phyloP scores from a whole-genome alignment of 2,113 vertebrate species.

The Sminthopsis crassicaudata region DNA sequence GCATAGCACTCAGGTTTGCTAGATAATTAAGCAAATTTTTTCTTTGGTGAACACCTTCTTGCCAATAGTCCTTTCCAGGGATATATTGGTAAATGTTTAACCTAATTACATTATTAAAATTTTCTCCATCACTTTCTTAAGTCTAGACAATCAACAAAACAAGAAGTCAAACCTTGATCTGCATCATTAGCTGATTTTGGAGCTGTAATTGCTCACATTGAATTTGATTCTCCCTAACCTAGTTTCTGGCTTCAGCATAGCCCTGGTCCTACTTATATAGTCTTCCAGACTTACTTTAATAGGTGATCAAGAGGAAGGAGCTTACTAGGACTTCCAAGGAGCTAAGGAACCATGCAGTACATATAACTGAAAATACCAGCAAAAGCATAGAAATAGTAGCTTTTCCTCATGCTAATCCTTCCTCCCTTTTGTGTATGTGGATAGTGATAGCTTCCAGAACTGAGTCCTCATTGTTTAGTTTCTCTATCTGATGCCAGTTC shows the following conservation, averaged over 20 bases:
- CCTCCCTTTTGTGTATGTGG: neutral
- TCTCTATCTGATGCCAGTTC: neutral
- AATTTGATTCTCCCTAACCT: neutral
- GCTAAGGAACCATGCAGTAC: neutral
- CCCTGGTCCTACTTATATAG: neutral
- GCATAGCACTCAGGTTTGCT: neutral
- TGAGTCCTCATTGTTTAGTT: neutral
- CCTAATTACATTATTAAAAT: neutral
- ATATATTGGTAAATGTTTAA: neutral
- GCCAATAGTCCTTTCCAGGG: neutral
- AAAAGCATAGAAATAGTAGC: neutral
- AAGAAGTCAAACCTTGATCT: neutral
- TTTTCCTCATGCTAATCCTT: neutral
- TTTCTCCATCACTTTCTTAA: neutral
- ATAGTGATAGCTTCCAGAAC: neutral
- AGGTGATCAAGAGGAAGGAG: neutral
- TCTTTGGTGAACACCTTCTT: neutral
- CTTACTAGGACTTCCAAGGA: neutral
- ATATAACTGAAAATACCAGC: neutral
- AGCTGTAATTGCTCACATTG: neutral
- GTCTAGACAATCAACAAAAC: neutral
- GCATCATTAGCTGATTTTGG: neutral
- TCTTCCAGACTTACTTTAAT: neutral
- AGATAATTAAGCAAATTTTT: neutral
- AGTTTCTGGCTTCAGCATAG: neutral